These are phyloP conservation scores for Podarcis muralis DNA, from an alignment of 2,113 vertebrate species.

Conservation along the genomic window DNA sequence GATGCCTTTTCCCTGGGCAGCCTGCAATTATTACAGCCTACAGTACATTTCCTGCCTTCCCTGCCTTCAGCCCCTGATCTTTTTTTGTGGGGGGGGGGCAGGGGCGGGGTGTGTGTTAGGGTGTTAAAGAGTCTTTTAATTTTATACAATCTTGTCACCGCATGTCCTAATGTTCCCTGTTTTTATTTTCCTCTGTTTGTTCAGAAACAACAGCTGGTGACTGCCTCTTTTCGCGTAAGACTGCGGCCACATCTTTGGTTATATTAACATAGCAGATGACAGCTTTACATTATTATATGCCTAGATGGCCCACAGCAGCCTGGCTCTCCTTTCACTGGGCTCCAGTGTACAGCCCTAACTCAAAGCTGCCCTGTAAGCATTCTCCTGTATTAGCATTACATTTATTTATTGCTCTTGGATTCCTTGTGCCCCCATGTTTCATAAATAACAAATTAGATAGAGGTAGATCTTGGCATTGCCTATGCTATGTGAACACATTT, in stretches of 20 bases:
- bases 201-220: conserved; percentile 56
- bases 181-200: conserved; percentile 34
- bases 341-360: conserved; percentile 25
- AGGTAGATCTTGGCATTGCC: conserved; percentile 16
- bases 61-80: conserved; percentile 78
- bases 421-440: conserved; percentile 35
- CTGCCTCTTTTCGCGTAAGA: conserved; percentile 63
- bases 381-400: conserved; percentile 21
- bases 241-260: conserved; percentile 41
- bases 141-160: conserved; percentile 81
- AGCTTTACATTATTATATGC: conserved; percentile 41
- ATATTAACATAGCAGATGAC: conserved; percentile 18
- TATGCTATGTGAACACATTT: conserved; percentile 23
- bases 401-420: conserved; percentile 52
- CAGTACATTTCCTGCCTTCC: conserved; percentile 74
- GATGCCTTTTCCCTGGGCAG: conserved; percentile 88
- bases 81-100: conserved; percentile 62
- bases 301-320: conserved; percentile 31
- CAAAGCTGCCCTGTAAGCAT: conserved; percentile 30
- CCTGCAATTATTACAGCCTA: conserved; percentile 86
- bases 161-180: conserved; percentile 37
- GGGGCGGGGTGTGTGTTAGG: no score
- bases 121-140: conserved; percentile 83
- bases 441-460: conserved; percentile 56
- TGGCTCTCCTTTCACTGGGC: conserved; percentile 27